Evolutionary conservation across 2,797 vertebrate species (phyloP).

Genomic region (Eospalax fontanierii): DNA sequence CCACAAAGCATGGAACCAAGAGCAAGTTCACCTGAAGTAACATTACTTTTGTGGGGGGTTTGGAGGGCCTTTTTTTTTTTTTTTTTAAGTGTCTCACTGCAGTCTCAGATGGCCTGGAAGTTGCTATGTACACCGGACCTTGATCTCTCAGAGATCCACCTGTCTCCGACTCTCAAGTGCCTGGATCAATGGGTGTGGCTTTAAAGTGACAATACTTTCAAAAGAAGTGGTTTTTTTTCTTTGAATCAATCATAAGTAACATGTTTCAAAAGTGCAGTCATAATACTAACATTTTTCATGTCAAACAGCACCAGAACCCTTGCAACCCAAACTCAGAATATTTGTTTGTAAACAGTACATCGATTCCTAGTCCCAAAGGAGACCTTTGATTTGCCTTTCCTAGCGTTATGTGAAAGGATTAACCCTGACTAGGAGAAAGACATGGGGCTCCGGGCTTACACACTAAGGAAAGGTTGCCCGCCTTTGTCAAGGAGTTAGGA

Average conservation of each 20-base stretch:
- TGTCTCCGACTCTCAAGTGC: too few relatives aligned
- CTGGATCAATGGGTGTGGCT: too few relatives aligned
- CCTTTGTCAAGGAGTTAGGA: background rate
- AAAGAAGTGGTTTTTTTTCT: background rate
- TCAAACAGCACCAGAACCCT: background rate
- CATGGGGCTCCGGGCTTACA: background rate
- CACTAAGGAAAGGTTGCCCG: background rate
- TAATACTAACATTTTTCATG: background rate
- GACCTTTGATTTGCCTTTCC: background rate
- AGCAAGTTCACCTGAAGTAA: conserved; percentile 11
- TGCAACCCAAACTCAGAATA: background rate
- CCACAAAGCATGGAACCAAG: background rate
- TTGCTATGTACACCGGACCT: too few relatives aligned
- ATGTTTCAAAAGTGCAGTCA: background rate
- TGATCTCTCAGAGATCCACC: too few relatives aligned
- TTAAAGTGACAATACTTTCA: background rate
- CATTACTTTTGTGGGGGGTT: background rate
- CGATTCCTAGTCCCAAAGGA: background rate
- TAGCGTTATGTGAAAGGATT: background rate
- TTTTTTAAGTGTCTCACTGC: too few relatives aligned
- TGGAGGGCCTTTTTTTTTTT: too few relatives aligned
- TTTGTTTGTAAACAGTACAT: background rate
- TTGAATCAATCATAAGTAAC: background rate
- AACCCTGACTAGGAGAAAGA: background rate
- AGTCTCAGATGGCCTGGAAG: too few relatives aligned